Percentiles rank a stretch among this genome's conserved stretches.
phyloP scores from a whole-genome alignment of 2,888 invertebrate species.

The Drosophila monieri region DNA sequence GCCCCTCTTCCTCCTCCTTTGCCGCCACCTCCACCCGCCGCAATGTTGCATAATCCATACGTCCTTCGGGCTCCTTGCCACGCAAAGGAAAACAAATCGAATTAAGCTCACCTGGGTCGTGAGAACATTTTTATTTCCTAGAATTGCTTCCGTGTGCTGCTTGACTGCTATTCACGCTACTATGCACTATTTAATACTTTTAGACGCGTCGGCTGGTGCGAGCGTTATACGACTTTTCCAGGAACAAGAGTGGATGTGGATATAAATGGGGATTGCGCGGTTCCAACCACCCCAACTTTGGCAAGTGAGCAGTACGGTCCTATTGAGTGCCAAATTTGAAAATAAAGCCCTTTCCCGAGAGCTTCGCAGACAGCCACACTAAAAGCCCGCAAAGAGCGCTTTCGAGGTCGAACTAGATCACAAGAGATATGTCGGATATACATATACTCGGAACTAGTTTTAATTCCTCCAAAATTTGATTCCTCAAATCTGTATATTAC shows the following conservation, averaged over 20 bases:
- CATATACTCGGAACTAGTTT: no score
- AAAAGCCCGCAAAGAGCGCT: conserved; percentile 32
- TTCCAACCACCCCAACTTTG: conserved; percentile 1
- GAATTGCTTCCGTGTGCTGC: conserved; percentile 47
- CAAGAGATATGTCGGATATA: no score
- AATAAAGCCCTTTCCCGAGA: background rate
- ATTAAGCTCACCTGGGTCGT: conserved; percentile 79
- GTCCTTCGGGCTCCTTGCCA: conserved; percentile 7
- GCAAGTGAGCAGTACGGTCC: background rate
- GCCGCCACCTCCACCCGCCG: background rate
- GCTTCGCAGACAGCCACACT: background rate
- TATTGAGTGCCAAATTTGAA: conserved; percentile 3
- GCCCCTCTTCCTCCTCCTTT: conserved; percentile 11
- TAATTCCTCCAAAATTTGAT: no score
- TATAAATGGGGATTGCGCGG: background rate
- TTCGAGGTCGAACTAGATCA: no score
- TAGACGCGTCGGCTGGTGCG: background rate
- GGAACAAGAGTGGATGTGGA: conserved; percentile 1
- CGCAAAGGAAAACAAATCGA: conserved; percentile 1
- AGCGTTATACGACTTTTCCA: conserved; percentile 1
- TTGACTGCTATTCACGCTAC: background rate
- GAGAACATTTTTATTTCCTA: conserved; percentile 75
- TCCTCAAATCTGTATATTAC: no score
- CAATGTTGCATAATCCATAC: conserved; percentile 62
- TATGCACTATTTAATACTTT: conserved; percentile 49